Conservation (phyloP, 2,113 vertebrate genomes). For the Cercopithecus mona region DNA sequence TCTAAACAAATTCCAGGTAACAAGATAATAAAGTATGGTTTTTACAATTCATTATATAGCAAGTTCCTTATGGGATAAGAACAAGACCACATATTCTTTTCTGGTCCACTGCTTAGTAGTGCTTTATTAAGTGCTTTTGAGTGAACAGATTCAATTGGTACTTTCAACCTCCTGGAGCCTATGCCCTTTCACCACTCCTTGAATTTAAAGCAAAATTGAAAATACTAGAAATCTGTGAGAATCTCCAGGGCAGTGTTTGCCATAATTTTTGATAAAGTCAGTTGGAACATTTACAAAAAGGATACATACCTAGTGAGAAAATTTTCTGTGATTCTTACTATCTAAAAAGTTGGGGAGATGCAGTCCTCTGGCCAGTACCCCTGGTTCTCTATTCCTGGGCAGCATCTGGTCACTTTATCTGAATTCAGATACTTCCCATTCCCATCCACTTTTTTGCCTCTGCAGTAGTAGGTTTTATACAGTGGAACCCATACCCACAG, state of each 20-base stretch:
- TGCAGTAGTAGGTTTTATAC: not conserved
- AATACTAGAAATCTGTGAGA: not conserved
- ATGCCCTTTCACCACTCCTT: not conserved
- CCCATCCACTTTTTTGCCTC: not conserved
- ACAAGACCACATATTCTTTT: not conserved
- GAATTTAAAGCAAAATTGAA: not conserved
- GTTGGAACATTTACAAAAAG: not conserved
- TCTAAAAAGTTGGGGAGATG: not conserved
- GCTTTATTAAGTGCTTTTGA: not conserved
- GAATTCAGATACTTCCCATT: not conserved
- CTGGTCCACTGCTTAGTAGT: not conserved
- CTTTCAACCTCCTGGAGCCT: not conserved
- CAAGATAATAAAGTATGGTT: not conserved
- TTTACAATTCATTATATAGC: not conserved
- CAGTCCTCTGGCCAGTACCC: not conserved
- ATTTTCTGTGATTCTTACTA: not conserved
- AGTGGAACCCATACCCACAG: not conserved
- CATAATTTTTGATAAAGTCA: constrained; percentile 36
- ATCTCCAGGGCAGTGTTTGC: not conserved
- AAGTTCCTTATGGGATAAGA: not conserved
- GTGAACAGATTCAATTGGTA: not conserved
- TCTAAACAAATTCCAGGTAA: not conserved
- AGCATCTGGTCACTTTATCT: not conserved
- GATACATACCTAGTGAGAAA: not conserved
- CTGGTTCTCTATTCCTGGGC: not conserved